Percentiles rank a stretch among this genome's conserved stretches.
These are phyloP conservation scores for Syncerus caffer DNA, from an alignment of 2,797 vertebrate genomes.

Conservation along the genomic window DNA sequence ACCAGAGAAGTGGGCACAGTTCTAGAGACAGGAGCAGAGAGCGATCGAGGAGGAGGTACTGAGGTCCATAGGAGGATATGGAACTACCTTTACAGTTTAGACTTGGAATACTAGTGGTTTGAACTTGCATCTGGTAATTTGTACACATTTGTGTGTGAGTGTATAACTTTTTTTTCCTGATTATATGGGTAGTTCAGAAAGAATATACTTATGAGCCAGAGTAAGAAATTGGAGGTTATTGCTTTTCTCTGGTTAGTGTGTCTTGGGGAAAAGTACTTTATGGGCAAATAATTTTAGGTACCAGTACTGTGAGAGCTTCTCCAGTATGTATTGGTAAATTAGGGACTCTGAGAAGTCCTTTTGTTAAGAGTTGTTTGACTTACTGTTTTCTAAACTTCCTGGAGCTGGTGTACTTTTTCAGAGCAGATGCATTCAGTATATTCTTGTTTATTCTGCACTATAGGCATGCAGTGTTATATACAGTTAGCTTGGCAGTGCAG, in stretches of 20 bases:
- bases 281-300: conserved; percentile 61
- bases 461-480: conserved; percentile 9
- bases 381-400: conserved; percentile 49
- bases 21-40: conserved; percentile 87
- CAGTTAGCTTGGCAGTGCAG: conserved; percentile 4
- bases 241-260: conserved; percentile 53
- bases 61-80: conserved; percentile 41
- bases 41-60: conserved; percentile 85
- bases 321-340: conserved; percentile 48
- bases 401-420: conserved; percentile 51
- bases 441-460: conserved; percentile 27
- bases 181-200: conserved; percentile 57
- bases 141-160: conserved; percentile 67
- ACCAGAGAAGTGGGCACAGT: conserved; percentile 86
- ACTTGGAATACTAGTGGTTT: conserved; percentile 38
- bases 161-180: conserved; percentile 26
- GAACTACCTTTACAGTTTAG: conserved; percentile 56
- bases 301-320: conserved; percentile 35
- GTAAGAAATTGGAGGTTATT: conserved; percentile 56
- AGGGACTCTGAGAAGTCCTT: conserved; percentile 43
- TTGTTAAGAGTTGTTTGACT: conserved; percentile 55
- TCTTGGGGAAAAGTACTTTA: conserved; percentile 41
- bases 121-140: conserved; percentile 63
- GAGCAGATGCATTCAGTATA: conserved; percentile 32
- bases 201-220: conserved; percentile 57